Conservation (phyloP, 1,140 invertebrate species). For the Temnothorax longispinosus region DNA sequence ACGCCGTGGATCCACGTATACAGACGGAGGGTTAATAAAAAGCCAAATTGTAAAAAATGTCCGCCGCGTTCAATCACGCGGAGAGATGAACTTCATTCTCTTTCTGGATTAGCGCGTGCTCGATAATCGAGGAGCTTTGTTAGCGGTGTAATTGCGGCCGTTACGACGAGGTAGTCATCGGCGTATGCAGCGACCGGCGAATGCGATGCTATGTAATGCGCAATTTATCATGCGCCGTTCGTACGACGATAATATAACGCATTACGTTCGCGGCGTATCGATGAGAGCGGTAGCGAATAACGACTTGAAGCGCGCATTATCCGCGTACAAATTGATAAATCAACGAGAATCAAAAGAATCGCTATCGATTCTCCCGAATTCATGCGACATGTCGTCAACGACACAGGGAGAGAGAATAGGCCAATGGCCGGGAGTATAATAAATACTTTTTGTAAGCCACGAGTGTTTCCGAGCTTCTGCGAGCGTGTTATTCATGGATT, state of each 20-base stretch:
- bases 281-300: background rate
- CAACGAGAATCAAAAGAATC: background rate
- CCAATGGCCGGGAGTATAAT: no score
- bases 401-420: background rate
- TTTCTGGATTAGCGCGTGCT: background rate
- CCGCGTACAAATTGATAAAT: constrained; percentile 8
- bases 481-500: background rate
- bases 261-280: constrained; percentile 19
- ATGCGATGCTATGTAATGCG: constrained; percentile 9
- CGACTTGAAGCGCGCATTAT: constrained; percentile 5
- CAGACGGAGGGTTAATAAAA: background rate
- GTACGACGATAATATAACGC: constrained; percentile 22
- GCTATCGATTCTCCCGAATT: constrained; percentile 22
- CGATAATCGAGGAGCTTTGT: constrained; percentile 26
- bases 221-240: constrained; percentile 33
- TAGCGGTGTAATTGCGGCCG: constrained; percentile 38
- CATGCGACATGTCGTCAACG: background rate
- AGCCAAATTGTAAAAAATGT: background rate
- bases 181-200: background rate
- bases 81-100: background rate
- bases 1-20: no score
- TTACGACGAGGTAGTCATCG: constrained; percentile 10
- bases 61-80: background rate
- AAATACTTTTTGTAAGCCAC: constrained; percentile 33
- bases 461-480: constrained; percentile 4